Evolutionary conservation across 1,140 invertebrate species (phyloP).

Genomic region (Papilio glaucus): DNA sequence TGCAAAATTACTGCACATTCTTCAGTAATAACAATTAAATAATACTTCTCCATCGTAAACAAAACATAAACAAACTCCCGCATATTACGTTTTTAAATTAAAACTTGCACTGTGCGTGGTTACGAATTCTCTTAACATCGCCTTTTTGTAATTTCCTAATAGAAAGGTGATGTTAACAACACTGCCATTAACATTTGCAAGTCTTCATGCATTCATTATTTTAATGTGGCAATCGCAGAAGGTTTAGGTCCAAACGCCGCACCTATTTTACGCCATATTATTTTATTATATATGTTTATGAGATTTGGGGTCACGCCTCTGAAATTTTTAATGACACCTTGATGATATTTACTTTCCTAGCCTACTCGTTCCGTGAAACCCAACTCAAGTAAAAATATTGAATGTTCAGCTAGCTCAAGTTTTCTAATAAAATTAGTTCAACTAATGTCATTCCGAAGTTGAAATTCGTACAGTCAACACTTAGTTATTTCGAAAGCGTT

Average conservation of each 20-base stretch:
- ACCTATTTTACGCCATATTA: too few species aligned
- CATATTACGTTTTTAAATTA: too few species aligned
- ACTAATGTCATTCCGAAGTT: not conserved
- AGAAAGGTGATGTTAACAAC: too few species aligned
- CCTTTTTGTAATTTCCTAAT: too few species aligned
- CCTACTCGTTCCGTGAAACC: not conserved
- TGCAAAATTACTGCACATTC: not conserved
- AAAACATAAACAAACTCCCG: too few species aligned
- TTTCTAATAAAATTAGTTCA: not conserved
- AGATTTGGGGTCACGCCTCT: not conserved
- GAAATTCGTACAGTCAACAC: constrained; percentile 8
- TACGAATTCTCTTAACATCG: too few species aligned
- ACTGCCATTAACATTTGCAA: too few species aligned
- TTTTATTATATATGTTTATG: not conserved
- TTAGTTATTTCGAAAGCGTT: constrained; percentile 18
- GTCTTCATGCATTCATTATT: too few species aligned
- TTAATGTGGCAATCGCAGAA: too few species aligned
- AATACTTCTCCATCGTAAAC: too few species aligned
- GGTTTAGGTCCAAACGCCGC: too few species aligned
- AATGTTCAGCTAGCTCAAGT: not conserved
- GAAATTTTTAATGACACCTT: not conserved
- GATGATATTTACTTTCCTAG: not conserved
- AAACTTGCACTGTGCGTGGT: too few species aligned
- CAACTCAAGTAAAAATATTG: not conserved
- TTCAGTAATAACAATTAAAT: not conserved